phyloP scores from a whole-genome alignment of 2,113 vertebrate genomes.

The Meriones unguiculatus region DNA sequence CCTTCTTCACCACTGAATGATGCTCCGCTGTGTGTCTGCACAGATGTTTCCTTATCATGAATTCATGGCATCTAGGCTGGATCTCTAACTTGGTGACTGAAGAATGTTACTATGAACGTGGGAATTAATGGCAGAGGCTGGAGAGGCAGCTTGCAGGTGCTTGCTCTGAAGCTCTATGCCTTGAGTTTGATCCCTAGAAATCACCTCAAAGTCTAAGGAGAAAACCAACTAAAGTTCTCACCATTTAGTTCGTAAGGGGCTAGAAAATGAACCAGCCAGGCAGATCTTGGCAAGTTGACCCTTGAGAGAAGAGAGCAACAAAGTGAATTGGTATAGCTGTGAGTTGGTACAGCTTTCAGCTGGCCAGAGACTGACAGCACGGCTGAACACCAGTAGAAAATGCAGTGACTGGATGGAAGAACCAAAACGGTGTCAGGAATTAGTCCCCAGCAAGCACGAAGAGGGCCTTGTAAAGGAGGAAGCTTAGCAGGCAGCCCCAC shows the following conservation, averaged over 20 bases:
- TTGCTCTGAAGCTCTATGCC: neutral
- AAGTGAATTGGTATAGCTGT: neutral
- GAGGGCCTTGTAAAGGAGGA: neutral
- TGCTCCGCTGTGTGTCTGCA: neutral
- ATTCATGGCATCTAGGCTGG: neutral
- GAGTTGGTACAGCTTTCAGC: neutral
- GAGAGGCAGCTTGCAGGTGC: no score
- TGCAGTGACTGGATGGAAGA: neutral
- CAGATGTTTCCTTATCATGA: neutral
- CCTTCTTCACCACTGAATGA: neutral
- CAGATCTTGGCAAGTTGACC: neutral
- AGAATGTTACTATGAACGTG: neutral
- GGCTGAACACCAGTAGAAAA: neutral
- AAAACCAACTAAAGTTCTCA: neutral
- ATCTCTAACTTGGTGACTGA: neutral
- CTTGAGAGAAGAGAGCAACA: neutral
- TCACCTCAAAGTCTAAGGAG: neutral
- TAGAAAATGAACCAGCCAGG: neutral
- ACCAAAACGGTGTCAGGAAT: neutral
- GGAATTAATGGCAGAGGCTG: neutral
- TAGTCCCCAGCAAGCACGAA: neutral
- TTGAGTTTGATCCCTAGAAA: neutral
- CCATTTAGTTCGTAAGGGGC: neutral
- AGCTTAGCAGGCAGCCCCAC: neutral
- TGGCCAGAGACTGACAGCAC: neutral